phyloP scores from a whole-genome alignment of 2,797 vertebrate species.

The Ara ararauna region DNA sequence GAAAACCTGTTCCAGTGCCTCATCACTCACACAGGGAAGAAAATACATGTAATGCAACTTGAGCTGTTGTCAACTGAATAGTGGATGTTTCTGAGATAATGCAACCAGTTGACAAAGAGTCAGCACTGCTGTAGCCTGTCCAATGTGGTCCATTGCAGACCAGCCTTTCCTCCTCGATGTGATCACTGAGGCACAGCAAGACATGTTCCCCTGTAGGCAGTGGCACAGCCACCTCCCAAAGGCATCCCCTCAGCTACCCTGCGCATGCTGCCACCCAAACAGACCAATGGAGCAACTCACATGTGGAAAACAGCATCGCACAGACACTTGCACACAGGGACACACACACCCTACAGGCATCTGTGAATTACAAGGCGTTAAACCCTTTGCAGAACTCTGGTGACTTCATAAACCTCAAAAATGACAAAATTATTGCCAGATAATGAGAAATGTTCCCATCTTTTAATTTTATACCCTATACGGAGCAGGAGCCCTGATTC shows the following conservation, averaged over 20 bases:
- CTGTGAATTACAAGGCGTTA: constrained; percentile 1
- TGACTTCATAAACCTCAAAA: constrained; percentile 59
- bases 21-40: not conserved
- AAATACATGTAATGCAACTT: not conserved
- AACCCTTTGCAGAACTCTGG: not conserved
- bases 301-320: fast-evolving
- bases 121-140: not conserved
- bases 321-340: not conserved
- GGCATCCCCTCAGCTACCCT: not conserved
- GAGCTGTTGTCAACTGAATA: not conserved
- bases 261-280: not conserved
- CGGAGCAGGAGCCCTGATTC: not conserved
- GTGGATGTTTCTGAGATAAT: not conserved
- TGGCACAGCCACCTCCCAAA: not conserved
- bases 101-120: not conserved
- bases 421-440: not conserved
- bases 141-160: fast-evolving
- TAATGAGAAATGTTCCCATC: not conserved
- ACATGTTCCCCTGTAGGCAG: fast-evolving
- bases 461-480: not conserved
- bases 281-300: fast-evolving
- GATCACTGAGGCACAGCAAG: fast-evolving
- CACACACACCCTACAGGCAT: not conserved
- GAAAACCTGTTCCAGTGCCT: not conserved
- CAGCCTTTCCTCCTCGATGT: not conserved